Evolutionary conservation across 2,797 vertebrate genomes (phyloP), one percentile per base, ranked within the genome.

Genomic region (Melanotaenia pygmaea): DNA sequence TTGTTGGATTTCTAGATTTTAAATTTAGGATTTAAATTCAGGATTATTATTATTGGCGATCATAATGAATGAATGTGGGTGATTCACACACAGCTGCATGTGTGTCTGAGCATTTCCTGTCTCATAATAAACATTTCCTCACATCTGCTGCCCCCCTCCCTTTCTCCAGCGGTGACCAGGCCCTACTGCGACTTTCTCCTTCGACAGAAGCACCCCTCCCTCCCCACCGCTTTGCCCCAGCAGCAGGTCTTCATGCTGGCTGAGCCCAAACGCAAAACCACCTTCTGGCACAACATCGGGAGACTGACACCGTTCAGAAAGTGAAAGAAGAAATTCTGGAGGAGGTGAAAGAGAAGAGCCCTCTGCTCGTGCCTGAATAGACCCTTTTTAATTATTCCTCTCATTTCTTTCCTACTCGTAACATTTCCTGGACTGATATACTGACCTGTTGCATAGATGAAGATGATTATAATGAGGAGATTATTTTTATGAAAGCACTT

Each of bases 211-310:
- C 96, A 97, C 72, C 96, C 97, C 1, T 93, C 94, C 0, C 89
- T 98, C 69, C 96, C 97, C 16, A 89, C 92, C 2, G 94, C 94
- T 24, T 83, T 96, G 73, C 96, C 96, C 5, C 96, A 97, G 93
- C 96, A 97, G 90, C 97, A 99, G 80, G 96, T 97, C 82, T 96
- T 97, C 91, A 96, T 98, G 95, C 85, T 98, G 91, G 96, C 96
- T 1, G 97, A 99, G 87, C 96, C 97, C 86, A 98, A 98, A 86
- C 95, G 96, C 92, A 98, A 98, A 92, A 94, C 96, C 69, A 97
- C 96, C 91, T 99, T 99, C 94, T 99, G 97, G 97, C 97, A 99
- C 92, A 98, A 96, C 93, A 97, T 98, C 59, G 97, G 97, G 89
- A 93, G 96, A 87, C 94, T 99, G 93, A 96, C 97, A 0, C 97